Base-by-base conservation (phyloP, 2,888 invertebrate genomes). In the Mesorhabditis spiculigera region DNA sequence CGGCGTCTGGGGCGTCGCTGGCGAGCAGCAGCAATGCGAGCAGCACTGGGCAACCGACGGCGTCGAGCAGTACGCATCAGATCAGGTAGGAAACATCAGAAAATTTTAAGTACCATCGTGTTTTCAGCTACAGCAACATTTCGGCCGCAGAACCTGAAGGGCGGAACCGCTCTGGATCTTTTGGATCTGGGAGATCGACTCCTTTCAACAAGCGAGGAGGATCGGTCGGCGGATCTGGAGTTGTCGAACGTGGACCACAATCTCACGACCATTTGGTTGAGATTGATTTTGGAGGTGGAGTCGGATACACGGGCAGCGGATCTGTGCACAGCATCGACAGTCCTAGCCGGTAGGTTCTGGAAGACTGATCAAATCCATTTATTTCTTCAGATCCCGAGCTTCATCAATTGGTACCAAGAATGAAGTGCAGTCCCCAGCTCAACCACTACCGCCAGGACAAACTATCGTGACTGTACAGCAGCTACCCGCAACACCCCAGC, bases 281-380 rank as follows among this genome's bases (percentile, higher is more conserved):
- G 45, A 58, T 73, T 41, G 73, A 73, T 64, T 73, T 73, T 68
- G 67, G 70, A 4, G 70, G 63, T 16, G 16, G 66, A 5, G 44
- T 62, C 41, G 62, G 68, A n/a, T 69, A 66, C 45, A 45, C 63
- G 28, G 68, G 70, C 5, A 68, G 66, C 61, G 68, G 68, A 16
- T 66, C 68, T 45, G 42, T 70, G 44, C 63, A 45, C 41, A 73
- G 73, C 42, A 68, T 73, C 45, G 73, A 70, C 43, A 66, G 70
- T 66, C 66, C 70, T 4, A 66, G 45, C 41, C 66, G 66, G 70
- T 70, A 10, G 62, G 62, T 43, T 10, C n/a, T 50, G 58, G 58
- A 50, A n/a, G 8, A n/a, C 58, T 50, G 58, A 50, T 50, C 58
- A 50, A 13, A 10, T 13, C 58, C 58, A 50, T n/a, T 50, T 50